Conservation (phyloP, 1,140 invertebrate species). For the Cataglyphis hispanica region DNA sequence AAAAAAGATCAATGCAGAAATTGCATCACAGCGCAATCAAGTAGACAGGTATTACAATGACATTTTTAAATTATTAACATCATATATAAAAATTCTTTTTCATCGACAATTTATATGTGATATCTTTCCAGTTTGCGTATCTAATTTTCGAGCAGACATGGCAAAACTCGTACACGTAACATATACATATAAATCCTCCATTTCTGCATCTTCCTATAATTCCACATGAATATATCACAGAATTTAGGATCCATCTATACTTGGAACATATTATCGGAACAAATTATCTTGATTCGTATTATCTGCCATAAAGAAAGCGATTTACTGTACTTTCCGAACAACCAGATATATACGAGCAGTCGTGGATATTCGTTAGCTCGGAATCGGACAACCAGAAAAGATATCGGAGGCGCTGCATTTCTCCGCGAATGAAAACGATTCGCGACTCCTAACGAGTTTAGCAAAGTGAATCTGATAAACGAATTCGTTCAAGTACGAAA, state of each 20-base stretch:
- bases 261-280: constrained; percentile 64
- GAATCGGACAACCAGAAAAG: not conserved
- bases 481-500: not conserved
- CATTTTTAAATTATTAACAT: constrained; percentile 8
- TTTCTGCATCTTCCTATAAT: constrained; percentile 11
- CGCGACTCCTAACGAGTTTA: constrained; percentile 6
- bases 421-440: constrained; percentile 1
- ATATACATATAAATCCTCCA: not conserved
- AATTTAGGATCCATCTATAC: constrained; percentile 53
- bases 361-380: constrained; percentile 10
- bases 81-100: not conserved
- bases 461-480: constrained; percentile 4
- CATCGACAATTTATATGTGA: not conserved
- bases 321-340: not conserved
- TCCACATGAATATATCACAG: constrained; percentile 22
- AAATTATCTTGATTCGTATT: constrained; percentile 70
- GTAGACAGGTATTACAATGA: not conserved
- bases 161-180: constrained; percentile 1
- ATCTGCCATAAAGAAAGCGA: constrained; percentile 19
- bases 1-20: not conserved
- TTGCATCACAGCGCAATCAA: not conserved
- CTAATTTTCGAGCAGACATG: not conserved
- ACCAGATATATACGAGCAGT: constrained; percentile 14
- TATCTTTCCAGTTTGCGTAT: not conserved
- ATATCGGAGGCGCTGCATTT: not conserved